phyloP scores from a whole-genome alignment of 2,888 invertebrate species.

The Leptopilina myrica region DNA sequence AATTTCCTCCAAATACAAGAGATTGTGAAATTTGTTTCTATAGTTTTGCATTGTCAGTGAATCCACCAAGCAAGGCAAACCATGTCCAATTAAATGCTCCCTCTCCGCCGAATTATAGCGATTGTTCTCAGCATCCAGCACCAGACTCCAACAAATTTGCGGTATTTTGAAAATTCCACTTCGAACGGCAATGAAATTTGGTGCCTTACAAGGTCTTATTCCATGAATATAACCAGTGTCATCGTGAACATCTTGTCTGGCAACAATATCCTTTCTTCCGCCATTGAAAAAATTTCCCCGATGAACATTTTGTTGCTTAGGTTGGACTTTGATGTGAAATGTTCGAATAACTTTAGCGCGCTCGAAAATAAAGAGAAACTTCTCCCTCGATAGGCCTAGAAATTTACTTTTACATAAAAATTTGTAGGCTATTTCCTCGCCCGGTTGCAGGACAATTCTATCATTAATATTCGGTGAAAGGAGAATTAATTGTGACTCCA shows the following conservation, averaged over 20 bases:
- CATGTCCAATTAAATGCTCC: constrained; percentile 74
- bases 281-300: background rate
- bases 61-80: constrained; percentile 79
- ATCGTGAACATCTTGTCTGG: constrained; percentile 47
- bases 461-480: constrained; percentile 73
- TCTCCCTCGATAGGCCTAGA: constrained; percentile 81
- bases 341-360: constrained; percentile 80
- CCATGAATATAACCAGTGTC: constrained; percentile 77
- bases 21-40: constrained; percentile 83
- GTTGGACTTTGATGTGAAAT: constrained; percentile 79
- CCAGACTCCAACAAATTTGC: constrained; percentile 71
- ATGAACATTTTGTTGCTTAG: constrained; percentile 40
- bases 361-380: constrained; percentile 80
- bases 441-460: constrained; percentile 75
- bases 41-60: constrained; percentile 81
- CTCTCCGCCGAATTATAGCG: constrained; percentile 73
- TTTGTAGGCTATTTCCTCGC: constrained; percentile 75
- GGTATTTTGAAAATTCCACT: constrained; percentile 76
- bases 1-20: constrained; percentile 91
- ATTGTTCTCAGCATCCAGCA: constrained; percentile 72
- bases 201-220: constrained; percentile 76
- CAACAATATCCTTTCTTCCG: constrained; percentile 37
- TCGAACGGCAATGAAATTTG: constrained; percentile 81
- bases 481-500: constrained; percentile 79
- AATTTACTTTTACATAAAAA: constrained; percentile 80